Base-by-base conservation (phyloP, 2,888 invertebrate species). In the Nasonovia ribisnigri region DNA sequence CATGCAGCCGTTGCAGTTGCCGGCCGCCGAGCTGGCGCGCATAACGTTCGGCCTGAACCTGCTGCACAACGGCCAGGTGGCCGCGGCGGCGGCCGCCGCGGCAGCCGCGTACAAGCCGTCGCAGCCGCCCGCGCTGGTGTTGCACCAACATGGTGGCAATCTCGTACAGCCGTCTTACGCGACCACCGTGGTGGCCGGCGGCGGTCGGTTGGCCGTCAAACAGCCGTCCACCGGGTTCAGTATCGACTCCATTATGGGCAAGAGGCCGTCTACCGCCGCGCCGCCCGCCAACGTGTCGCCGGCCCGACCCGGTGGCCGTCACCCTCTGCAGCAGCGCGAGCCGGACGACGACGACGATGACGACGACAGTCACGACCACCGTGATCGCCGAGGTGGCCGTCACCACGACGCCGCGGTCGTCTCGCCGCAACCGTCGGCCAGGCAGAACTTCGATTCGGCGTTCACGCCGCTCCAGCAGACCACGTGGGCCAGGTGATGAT, bases 381-480 rank as follows among this genome's bases (percentile, higher is more conserved):
- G 29, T 42, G 87, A 36, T 24, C 48, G 6, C 87, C n/a, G 36
- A 11, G n/a, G 26, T 10, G n/a, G 43, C 94, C 20, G 95, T 93
- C 95, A 57, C 95, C 95, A 93, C 95, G 95, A 94, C 57, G 91
- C 57, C 36, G 87, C 67, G 84, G 60, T 42, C 86, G 93, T 36
- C 43, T 90, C 94, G 90, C 89, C 94, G 57, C 94, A 94, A 93
- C 91, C 94, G 42, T 93, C 94, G 89, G 91, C 54, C 86, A 95
- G 95, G 95, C 90, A 91, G 94, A 96, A 96, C 95, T 96, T 97
- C 95, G 96, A 96, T 84, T 96, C 97, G 11, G 97, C 97, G 20
- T 97, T 98, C 95, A 97, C 97, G 3, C 97, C 97, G 11, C 96
- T 97, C 2, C 93, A 93, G 89, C 93, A 93, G 96, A 96, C 94